Base-by-base conservation (phyloP, 1,140 invertebrate genomes). In the Asobara japonica region DNA sequence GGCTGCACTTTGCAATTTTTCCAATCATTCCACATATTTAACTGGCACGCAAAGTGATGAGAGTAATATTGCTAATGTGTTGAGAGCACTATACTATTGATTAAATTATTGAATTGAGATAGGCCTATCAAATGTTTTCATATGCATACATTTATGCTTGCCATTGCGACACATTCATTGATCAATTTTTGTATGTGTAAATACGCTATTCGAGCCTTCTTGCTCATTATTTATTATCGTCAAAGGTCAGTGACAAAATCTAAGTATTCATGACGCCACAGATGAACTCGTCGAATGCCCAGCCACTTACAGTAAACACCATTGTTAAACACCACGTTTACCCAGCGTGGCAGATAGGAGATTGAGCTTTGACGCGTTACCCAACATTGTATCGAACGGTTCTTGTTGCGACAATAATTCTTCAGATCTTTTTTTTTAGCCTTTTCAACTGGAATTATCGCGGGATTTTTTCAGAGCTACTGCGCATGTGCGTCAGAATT, bases 351-450 rank as follows among this genome's bases (percentile, higher is more conserved):
- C n/a, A 45, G 11, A 45, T 45, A 45, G 3, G 41, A 45, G 51
- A 13, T 18, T 56, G 18, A 56, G 22, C 22, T 56, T 27, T 56
- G 51, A 27, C 18, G 51, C 22, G 51, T 56, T 56, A 56, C 51
- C 25, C 51, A 56, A 56, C 51, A 56, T 56, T 56, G 51, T 56
- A 22, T 56, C 13, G 18, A 56, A 56, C 18, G 51, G 51, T 27
- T 56, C 13, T 64, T n/a, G n/a, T n/a, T n/a, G n/a, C n/a, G n/a
- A n/a, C n/a, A n/a, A n/a, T n/a, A n/a, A n/a, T n/a, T n/a, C n/a
- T n/a, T n/a, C n/a, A n/a, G n/a, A n/a, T n/a, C n/a, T n/a, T n/a
- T n/a, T n/a, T n/a, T n/a, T n/a, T n/a, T n/a, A n/a, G n/a, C n/a
- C n/a, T n/a, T n/a, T n/a, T n/a, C n/a, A n/a, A n/a, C n/a, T n/a